Evolutionary conservation across 2,113 vertebrate species (phyloP).

Genomic region (Clinocottus analis): DNA sequence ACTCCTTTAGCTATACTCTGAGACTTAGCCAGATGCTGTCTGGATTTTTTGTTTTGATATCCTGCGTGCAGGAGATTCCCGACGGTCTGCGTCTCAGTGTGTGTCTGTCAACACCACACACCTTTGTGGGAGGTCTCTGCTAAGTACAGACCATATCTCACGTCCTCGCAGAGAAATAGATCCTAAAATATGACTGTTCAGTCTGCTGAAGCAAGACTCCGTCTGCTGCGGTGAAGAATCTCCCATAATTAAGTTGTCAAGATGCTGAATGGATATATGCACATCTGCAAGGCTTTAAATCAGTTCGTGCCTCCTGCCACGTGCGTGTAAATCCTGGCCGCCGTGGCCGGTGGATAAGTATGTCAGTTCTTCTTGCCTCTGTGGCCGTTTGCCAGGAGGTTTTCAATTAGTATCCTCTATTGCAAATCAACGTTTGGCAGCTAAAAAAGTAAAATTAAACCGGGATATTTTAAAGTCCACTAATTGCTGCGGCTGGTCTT

Average conservation of each 20-base stretch:
- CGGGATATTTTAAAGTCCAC: constrained; percentile 51
- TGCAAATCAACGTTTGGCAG: constrained; percentile 66
- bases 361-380: constrained; percentile 55
- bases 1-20: constrained; percentile 3
- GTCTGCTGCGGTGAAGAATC: constrained; percentile 10
- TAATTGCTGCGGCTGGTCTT: constrained; percentile 67
- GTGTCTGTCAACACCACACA: constrained; percentile 34
- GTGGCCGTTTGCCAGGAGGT: constrained; percentile 51
- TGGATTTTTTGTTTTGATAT: constrained; percentile 41
- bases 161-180: background rate
- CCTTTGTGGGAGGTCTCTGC: constrained; percentile 12
- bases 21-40: constrained; percentile 60
- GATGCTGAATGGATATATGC: constrained; percentile 51
- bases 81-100: constrained; percentile 22
- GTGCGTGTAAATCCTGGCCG: constrained; percentile 64
- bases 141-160: constrained; percentile 4
- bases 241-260: constrained; percentile 41
- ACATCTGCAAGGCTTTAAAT: constrained; percentile 67
- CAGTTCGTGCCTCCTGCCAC: constrained; percentile 61
- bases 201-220: constrained; percentile 3
- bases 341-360: constrained; percentile 55
- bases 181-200: constrained; percentile 19
- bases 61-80: constrained; percentile 18
- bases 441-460: constrained; percentile 66
- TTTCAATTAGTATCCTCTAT: constrained; percentile 63